A percentile compares a stretch with the other conserved stretches of the same genome.
Conservation (phyloP, 2,888 invertebrate species). For the Bombylius discolor region DNA sequence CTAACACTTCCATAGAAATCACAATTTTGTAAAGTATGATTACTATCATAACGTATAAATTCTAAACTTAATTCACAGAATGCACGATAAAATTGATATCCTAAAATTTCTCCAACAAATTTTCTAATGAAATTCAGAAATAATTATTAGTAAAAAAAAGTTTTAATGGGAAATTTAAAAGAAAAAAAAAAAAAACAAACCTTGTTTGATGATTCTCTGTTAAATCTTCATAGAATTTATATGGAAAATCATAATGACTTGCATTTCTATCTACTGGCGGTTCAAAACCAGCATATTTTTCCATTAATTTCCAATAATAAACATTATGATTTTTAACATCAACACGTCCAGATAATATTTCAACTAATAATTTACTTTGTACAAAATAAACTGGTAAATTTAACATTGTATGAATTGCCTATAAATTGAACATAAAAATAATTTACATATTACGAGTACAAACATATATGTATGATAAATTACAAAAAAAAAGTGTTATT, state of each 20-base stretch:
- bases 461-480: too few relatives aligned
- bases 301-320: conserved; percentile 50
- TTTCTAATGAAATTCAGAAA: conserved; percentile 39
- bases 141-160: too few relatives aligned
- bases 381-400: conserved; percentile 32
- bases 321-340: conserved; percentile 47
- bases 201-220: conserved; percentile 26
- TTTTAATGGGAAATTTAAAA: conserved; percentile 18
- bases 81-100: conserved; percentile 62
- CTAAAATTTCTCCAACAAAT: conserved; percentile 58
- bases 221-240: conserved; percentile 29
- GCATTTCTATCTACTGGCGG: conserved; percentile 49
- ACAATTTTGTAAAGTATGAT: conserved; percentile 65
- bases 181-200: conserved; percentile 11
- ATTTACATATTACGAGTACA: too few relatives aligned
- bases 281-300: conserved; percentile 48
- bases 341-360: conserved; percentile 39
- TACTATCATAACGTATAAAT: conserved; percentile 53
- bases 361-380: conserved; percentile 33
- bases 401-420: conserved; percentile 32
- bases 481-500: too few relatives aligned
- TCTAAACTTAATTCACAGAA: conserved; percentile 63
- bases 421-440: too few relatives aligned
- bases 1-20: conserved; percentile 67
- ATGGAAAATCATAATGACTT: conserved; percentile 52